Percentiles rank a stretch among this genome's conserved stretches.
Evolutionary conservation across 2,888 invertebrate species (phyloP).

Genomic region (Baronia brevicornis): DNA sequence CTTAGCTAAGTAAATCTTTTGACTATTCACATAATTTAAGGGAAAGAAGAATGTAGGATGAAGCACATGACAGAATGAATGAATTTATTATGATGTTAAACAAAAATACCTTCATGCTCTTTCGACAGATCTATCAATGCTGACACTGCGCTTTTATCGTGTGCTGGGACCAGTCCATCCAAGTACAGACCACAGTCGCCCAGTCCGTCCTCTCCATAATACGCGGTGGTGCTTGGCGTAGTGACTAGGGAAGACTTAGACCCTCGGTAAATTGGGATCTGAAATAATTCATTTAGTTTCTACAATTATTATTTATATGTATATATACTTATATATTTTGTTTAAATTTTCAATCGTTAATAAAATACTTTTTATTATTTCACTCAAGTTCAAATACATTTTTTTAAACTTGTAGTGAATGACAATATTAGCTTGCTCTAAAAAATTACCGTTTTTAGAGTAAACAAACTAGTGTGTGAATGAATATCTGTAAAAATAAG

Average conservation of each 20-base stretch:
- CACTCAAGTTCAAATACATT: no score
- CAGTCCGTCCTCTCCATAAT: slow-evolving; percentile 82
- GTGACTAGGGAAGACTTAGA: slow-evolving; percentile 63
- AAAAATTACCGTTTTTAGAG: no score
- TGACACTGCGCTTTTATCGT: slow-evolving; percentile 74
- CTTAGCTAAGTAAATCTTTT: no score
- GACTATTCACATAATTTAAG: no score
- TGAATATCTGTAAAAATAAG: no score
- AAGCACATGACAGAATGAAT: no score
- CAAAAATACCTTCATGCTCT: slow-evolving; percentile 57
- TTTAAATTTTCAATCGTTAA: neutral
- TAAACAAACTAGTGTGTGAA: no score
- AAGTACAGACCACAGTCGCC: slow-evolving; percentile 75
- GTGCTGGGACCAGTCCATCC: slow-evolving; percentile 52
- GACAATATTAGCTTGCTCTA: no score
- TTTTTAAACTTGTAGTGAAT: neutral
- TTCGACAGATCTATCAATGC: slow-evolving; percentile 77
- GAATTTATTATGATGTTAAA: no score
- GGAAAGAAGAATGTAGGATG: no score
- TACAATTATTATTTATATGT: neutral
- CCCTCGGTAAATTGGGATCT: slow-evolving; percentile 85
- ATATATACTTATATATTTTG: neutral
- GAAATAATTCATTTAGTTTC: slow-evolving; percentile 18
- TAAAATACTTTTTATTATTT: no score
- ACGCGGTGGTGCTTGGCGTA: slow-evolving; percentile 38